Evolutionary conservation across 2,797 vertebrate genomes (phyloP), one percentile per base, ranked within the genome.

Genomic region (Rhinogobio ventralis): DNA sequence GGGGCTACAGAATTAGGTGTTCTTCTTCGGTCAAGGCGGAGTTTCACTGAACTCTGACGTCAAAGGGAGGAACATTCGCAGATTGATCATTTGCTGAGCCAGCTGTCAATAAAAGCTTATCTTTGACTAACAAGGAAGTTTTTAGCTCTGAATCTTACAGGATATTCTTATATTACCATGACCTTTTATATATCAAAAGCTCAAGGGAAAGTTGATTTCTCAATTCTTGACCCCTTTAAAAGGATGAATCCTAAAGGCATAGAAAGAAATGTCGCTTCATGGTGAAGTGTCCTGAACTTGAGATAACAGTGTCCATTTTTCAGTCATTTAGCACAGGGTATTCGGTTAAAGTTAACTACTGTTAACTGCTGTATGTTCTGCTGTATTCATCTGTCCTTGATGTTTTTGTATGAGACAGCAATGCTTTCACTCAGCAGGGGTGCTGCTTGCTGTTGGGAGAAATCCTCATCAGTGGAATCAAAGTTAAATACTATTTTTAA

Each of bases 391-490:
- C n/a, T 20, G n/a, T 7, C 28, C 42, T 79, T 79, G 20, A 28
- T 66, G 57, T 64, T 66, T 80, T 80, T 80, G 64, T 68, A 53
- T 33, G 23, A 39, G 36, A 39, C 36, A 39, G 36, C 7, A 39
- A 39, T 39, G 36, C 72, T 67, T 60, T 85, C 69, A 45, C 57
- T 53, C 55, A 62, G 55, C 42, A 72, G 69, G 60, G 28, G 60
- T 64, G 33, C 23, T 83, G 2, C 23, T 30, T 67, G 45, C 10
- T 49, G 20, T 30, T 75, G 42, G 45, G 28, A 30, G 28, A 49
- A 36, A 17, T 77, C 9, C 33, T 17, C 13, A 64, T 83, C 33
- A 33, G 23, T 57, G 15, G 64, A 36, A 36, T 17, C n/a, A 77
- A 77, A 69, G 20, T 28, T 66, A 28, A 9, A 7, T 68, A 66